Percentiles rank a stretch among this genome's conserved stretches.
phyloP scores from a whole-genome alignment of 2,113 vertebrate genomes.

The Thomomys bottae region DNA sequence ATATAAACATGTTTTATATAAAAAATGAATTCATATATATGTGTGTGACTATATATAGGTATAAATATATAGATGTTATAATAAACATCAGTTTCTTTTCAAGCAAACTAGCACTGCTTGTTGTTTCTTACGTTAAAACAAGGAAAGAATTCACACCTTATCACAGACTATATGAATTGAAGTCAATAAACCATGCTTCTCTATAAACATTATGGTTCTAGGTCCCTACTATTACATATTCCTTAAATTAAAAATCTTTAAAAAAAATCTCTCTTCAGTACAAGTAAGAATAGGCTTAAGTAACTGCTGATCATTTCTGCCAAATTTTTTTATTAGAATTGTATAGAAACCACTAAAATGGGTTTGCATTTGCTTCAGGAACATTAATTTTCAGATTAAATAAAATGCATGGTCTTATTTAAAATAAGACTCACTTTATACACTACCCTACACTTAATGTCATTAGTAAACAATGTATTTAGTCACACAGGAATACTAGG shows the following conservation, averaged over 20 bases:
- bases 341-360: constrained; percentile 70
- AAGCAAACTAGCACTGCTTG: constrained; percentile 16
- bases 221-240: constrained; percentile 68
- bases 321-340: constrained; percentile 76
- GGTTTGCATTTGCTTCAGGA: constrained; percentile 72
- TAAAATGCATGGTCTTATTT: constrained; percentile 78
- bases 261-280: constrained; percentile 62
- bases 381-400: constrained; percentile 81
- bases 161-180: constrained; percentile 49
- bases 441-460: constrained; percentile 79
- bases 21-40: too few relatives aligned
- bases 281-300: constrained; percentile 75
- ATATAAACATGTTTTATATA: constrained; percentile 42
- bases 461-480: constrained; percentile 80
- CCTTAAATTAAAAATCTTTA: constrained; percentile 62
- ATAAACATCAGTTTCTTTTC: constrained; percentile 45
- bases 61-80: neutral
- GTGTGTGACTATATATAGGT: too few relatives aligned
- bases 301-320: constrained; percentile 79
- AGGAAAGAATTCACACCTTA: constrained; percentile 52
- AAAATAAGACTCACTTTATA: constrained; percentile 74
- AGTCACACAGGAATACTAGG: constrained; percentile 70
- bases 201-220: constrained; percentile 68
- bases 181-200: constrained; percentile 73
- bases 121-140: constrained; percentile 50